phyloP scores from a whole-genome alignment of 2,888 invertebrate species.

The Aphidius colemani region DNA sequence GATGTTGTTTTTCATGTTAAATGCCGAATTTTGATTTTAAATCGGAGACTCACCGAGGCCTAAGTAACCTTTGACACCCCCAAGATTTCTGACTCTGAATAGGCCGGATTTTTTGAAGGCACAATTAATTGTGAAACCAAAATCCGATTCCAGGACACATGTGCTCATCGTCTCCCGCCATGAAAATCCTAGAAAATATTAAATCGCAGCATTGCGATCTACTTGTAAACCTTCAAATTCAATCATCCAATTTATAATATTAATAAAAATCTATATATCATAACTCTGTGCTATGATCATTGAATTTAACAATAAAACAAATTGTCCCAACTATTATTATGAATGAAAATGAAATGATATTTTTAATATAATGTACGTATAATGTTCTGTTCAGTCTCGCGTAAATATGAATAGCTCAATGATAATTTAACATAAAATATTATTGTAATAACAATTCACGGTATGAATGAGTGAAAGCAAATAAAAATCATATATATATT shows the following conservation, averaged over 20 bases:
- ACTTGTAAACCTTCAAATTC: conserved; percentile 22
- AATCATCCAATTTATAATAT: not conserved
- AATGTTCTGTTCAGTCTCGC: not conserved
- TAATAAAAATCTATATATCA: conserved; percentile 16
- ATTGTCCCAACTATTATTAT: not conserved
- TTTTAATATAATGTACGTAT: not conserved
- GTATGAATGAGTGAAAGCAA: too few relatives aligned
- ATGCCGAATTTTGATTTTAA: conserved; percentile 16
- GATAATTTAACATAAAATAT: too few relatives aligned
- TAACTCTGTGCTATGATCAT: conserved; percentile 50
- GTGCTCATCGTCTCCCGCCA: conserved; percentile 72
- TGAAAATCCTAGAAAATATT: conserved; percentile 63
- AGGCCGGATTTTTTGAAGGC: conserved; percentile 91
- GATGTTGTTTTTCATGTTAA: conserved; percentile 6
- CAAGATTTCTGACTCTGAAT: conserved; percentile 88
- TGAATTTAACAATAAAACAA: not conserved
- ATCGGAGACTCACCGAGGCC: conserved; percentile 76
- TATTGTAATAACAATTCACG: too few relatives aligned
- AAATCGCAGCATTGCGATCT: conserved; percentile 38
- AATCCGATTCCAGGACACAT: conserved; percentile 87
- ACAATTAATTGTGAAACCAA: conserved; percentile 88
- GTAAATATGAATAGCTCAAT: too few relatives aligned
- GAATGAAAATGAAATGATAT: conserved; percentile 3
- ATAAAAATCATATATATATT: too few relatives aligned
- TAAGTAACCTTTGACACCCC: conserved; percentile 87